These are phyloP conservation scores for Zaprionus lineosus DNA, from an alignment of 2,888 invertebrate genomes.

Conservation along the genomic window DNA sequence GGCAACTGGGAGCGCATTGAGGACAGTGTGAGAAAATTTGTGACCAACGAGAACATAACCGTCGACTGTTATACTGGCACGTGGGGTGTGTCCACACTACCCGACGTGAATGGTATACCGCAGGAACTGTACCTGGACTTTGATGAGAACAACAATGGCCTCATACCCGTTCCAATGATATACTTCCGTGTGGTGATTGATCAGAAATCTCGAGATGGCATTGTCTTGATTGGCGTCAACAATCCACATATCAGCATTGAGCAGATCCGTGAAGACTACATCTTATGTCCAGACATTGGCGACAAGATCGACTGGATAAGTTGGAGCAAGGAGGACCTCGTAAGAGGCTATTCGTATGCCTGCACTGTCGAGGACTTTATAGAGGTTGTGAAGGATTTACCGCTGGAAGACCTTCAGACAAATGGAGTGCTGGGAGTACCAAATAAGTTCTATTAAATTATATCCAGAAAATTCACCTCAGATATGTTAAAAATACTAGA, in stretches of 20 bases:
- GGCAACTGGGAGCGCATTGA: slow-evolving; percentile 85
- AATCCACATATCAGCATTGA: slow-evolving; percentile 77
- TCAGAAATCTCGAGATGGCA: slow-evolving; percentile 81
- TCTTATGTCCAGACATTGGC: slow-evolving; percentile 76
- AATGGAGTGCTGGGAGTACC: slow-evolving; percentile 63
- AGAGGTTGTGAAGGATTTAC: slow-evolving; percentile 63
- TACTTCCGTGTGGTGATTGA: slow-evolving; percentile 85
- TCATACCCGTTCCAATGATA: slow-evolving; percentile 84
- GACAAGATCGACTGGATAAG: slow-evolving; percentile 68
- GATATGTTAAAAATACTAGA: no score
- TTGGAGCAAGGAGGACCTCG: slow-evolving; percentile 68
- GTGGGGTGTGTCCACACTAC: slow-evolving; percentile 84
- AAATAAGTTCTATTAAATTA: no score
- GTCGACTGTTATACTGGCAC: slow-evolving; percentile 85
- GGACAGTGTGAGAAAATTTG: slow-evolving; percentile 83
- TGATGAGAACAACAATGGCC: slow-evolving; percentile 76
- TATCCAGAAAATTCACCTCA: no score
- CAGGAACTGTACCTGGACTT: slow-evolving; percentile 80
- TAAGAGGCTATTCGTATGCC: slow-evolving; percentile 75
- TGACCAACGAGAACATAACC: slow-evolving; percentile 75
- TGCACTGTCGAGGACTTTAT: slow-evolving; percentile 73
- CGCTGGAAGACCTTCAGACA: slow-evolving; percentile 57
- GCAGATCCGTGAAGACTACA: slow-evolving; percentile 64
- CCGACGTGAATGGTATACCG: slow-evolving; percentile 81
- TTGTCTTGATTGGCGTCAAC: slow-evolving; percentile 84